Conservation (phyloP, 2,113 vertebrate species). For the Capreolus pygargus region DNA sequence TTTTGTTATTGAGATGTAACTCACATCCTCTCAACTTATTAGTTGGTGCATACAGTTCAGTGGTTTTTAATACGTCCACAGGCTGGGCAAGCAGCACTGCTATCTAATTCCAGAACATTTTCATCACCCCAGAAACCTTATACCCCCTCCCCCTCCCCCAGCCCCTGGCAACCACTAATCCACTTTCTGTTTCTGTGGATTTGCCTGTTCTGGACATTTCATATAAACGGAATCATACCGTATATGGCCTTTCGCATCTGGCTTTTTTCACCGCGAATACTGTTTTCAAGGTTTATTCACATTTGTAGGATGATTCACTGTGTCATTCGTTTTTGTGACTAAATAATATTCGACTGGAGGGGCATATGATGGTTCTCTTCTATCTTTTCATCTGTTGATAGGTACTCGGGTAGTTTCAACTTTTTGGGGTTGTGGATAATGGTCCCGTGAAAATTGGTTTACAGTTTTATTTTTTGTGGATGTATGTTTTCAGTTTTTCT, state of each 20-base stretch:
- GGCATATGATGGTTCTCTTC: not conserved
- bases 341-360: not conserved
- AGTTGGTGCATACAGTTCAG: not conserved
- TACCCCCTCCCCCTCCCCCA: not conserved
- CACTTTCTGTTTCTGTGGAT: conserved; percentile 40
- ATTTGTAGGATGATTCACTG: not conserved
- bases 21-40: not conserved
- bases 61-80: not conserved
- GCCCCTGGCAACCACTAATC: conserved; percentile 20
- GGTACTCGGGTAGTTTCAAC: not conserved
- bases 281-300: not conserved
- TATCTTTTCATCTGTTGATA: not conserved
- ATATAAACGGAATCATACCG: not conserved
- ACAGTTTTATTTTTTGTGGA: rapidly evolving
- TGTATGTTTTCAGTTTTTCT: not conserved
- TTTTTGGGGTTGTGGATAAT: not conserved
- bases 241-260: not conserved
- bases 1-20: not conserved
- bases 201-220: conserved; percentile 24
- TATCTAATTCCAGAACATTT: conserved; percentile 57
- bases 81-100: not conserved
- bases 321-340: not conserved
- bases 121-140: conserved; percentile 48
- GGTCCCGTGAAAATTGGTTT: not conserved
- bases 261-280: not conserved